Percentiles rank a stretch among this genome's conserved stretches.
These are phyloP conservation scores for Chrysolophus pictus DNA, from an alignment of 2,797 vertebrate genomes.

Conservation along the genomic window DNA sequence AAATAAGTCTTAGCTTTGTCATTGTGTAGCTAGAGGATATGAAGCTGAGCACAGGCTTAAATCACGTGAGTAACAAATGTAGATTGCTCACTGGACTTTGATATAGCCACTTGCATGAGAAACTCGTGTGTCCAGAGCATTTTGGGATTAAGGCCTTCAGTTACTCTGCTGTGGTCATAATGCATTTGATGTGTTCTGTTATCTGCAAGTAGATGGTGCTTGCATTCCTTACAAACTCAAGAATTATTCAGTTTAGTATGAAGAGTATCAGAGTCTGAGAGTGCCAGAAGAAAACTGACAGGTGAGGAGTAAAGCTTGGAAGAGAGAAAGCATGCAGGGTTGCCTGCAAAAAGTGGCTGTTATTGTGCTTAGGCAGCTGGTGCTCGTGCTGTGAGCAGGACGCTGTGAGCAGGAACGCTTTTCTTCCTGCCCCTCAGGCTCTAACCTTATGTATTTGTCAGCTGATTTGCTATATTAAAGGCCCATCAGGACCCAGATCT, in stretches of 20 bases:
- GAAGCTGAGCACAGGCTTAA: not conserved
- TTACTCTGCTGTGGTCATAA: not conserved
- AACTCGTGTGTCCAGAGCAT: not conserved
- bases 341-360: not conserved
- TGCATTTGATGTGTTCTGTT: not conserved
- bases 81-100: not conserved
- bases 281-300: not conserved
- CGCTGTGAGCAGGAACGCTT: no score
- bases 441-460: not conserved
- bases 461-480: not conserved
- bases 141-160: not conserved
- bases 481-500: not conserved
- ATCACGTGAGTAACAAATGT: not conserved
- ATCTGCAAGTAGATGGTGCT: not conserved
- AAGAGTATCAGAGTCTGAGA: not conserved
- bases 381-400: not conserved
- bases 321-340: accelerated
- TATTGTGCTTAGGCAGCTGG: not conserved
- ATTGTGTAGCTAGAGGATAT: not conserved
- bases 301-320: not conserved
- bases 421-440: not conserved
- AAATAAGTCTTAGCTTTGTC: not conserved
- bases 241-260: not conserved
- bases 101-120: not conserved
- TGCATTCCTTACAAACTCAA: not conserved